Base-by-base conservation (phyloP, 2,888 invertebrate genomes). In the Papilio demoleus region DNA sequence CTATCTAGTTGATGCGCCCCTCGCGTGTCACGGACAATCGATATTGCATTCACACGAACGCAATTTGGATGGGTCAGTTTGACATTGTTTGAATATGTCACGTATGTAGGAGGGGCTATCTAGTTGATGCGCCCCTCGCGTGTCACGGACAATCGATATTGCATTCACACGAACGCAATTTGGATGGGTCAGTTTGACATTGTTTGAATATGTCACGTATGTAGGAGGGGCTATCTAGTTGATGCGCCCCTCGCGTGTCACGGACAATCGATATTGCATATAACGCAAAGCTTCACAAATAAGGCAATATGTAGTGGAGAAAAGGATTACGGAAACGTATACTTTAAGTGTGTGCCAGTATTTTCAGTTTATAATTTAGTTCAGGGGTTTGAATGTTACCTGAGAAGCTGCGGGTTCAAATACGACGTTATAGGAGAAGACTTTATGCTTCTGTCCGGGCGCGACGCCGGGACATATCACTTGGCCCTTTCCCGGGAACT, bases 341-440 rank as follows among this genome's bases (percentile, higher is more conserved):
- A n/a, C n/a, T n/a, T n/a, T n/a, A n/a, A n/a, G n/a, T n/a, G n/a
- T n/a, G n/a, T n/a, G n/a, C n/a, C n/a, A n/a, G n/a, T n/a, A n/a
- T n/a, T n/a, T n/a, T n/a, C n/a, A n/a, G n/a, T n/a, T n/a, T n/a
- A n/a, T n/a, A n/a, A n/a, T 53, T 24, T 27, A 27, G 53, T 53
- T 6, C 27, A 14, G 5, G 14, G 11, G 5, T 22, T 8, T 5
- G 1, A 12, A 38, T 22, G 6, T 38, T 75, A 89, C 92, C 86
- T 96, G 96, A 0, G 96, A 96, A 0, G 98, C 97, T 9, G 97
- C 97, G 0, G 97, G 97, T 79, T 98, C 98, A 84, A 99, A 98
- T 56, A 98, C 97, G 19, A 98, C 98, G 82, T 98, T 98, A 87
- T 97, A 99, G 0, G 98, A 97, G 88, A 98, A 99, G n/a, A 97